phyloP scores from a whole-genome alignment of 2,888 invertebrate genomes.

The Pheosia tremula region DNA sequence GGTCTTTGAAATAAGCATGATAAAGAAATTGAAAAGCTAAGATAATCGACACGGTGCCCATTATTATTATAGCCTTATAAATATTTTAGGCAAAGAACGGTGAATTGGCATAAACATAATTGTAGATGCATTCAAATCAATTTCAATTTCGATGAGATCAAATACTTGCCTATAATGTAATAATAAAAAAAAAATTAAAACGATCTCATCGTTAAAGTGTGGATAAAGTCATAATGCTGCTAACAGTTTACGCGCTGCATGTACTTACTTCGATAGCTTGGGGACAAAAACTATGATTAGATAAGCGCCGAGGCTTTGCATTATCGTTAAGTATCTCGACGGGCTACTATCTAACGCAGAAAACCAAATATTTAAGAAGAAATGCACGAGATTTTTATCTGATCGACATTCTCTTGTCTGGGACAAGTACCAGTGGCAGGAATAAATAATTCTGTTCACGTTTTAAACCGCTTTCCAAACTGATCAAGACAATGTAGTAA shows the following conservation, averaged over 20 bases:
- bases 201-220: constrained; percentile 32
- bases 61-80: background rate
- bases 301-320: constrained; percentile 39
- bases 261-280: constrained; percentile 28
- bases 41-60: no score
- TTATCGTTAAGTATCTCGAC: constrained; percentile 39
- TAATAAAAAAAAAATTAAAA: no score
- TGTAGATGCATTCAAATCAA: constrained; percentile 32
- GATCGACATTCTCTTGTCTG: constrained; percentile 8
- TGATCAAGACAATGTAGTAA: background rate
- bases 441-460: background rate
- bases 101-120: background rate
- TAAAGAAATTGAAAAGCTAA: no score
- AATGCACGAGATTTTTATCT: constrained; percentile 13
- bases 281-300: constrained; percentile 48
- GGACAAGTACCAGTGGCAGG: background rate
- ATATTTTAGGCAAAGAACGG: background rate
- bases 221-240: constrained; percentile 5
- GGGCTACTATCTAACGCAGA: constrained; percentile 15
- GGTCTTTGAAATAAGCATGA: no score
- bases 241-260: constrained; percentile 18
- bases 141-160: no score
- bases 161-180: no score
- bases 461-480: background rate
- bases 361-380: constrained; percentile 26